Base-by-base conservation (phyloP, 2,797 vertebrate genomes). In the Myripristis murdjan region DNA sequence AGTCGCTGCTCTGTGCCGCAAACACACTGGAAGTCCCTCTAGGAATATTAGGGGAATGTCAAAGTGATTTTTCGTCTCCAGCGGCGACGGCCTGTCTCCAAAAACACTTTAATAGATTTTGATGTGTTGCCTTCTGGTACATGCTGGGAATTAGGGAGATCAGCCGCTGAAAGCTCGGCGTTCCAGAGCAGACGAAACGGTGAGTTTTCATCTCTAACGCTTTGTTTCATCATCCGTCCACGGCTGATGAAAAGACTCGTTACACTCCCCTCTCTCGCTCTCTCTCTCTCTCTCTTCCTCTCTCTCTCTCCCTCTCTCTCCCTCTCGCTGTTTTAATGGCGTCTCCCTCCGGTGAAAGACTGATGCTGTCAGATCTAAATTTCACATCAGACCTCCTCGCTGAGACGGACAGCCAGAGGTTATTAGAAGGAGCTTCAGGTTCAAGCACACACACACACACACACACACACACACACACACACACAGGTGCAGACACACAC, bases 321-420 rank as follows among this genome's bases (percentile, higher is more conserved):
- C 46, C 35, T 23, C 51, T 64, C 57, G 68, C 54, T 23, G 37
- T 35, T 12, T 56, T 14, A n/a, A n/a, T 20, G 12, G 6, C 33
- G 16, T 33, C 53, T 20, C 31, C 81, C 77, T 64, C 57, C 20
- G 59, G 61, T 82, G 77, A 51, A 61, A 64, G 54, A 65, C 80
- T 44, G 72, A 64, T 60, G 75, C 85, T 55, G 82, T 66, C 66
- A 67, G 79, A 88, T 86, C 80, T 79, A 81, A 82, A 88, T 83
- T 86, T 83, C 73, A 77, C 86, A 84, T 89, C 86, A 87, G 84
- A 70, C 77, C 80, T 84, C 70, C 70, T 85, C 60, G 7, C 23
- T 66, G 84, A 91, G 85, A 89, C 24, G 62, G 84, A 86, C 89
- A 87, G 89, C 81, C 88, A 89, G 87, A 85, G 89, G 89, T 90